A percentile compares a stretch with the other conserved stretches of the same genome.
Evolutionary conservation across 2,888 invertebrate genomes (phyloP).

Genomic region (Dolomedes plantarius): DNA sequence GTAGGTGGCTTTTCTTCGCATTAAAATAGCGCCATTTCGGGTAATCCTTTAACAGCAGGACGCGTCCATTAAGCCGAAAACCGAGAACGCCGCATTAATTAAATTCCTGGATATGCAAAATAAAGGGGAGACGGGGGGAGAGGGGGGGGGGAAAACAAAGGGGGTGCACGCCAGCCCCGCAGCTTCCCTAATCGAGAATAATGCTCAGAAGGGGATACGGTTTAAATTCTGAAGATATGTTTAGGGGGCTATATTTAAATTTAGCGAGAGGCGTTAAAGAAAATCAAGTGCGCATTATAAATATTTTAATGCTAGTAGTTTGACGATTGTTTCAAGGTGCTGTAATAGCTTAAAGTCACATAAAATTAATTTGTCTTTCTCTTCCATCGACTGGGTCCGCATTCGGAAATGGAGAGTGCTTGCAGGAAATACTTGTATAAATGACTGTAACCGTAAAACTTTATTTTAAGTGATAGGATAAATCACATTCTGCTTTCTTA

Average conservation of each 20-base stretch:
- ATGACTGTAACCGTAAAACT: no score
- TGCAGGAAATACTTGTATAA: no score
- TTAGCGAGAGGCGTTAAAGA: not conserved
- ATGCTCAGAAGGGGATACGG: constrained; percentile 7
- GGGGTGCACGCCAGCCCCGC: not conserved
- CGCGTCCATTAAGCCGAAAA: constrained; percentile 40
- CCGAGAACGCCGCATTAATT: constrained; percentile 58
- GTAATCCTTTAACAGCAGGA: constrained; percentile 66
- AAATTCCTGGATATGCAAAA: constrained; percentile 44
- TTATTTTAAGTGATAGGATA: no score
- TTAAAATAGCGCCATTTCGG: constrained; percentile 64
- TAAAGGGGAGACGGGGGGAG: not conserved
- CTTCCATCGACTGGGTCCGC: no score
- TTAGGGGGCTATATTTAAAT: constrained; percentile 1
- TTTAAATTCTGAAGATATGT: constrained; percentile 31
- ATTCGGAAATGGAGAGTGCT: no score
- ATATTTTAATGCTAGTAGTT: no score
- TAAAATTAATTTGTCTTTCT: no score
- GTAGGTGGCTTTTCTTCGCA: constrained; percentile 52
- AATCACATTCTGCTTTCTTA: no score
- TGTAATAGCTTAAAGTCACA: no score
- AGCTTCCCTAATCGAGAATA: constrained; percentile 12
- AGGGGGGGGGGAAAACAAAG: no score
- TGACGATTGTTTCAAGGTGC: no score
- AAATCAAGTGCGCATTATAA: not conserved